These are phyloP conservation scores for Pollenia griseotomentosa DNA, from an alignment of 2,888 invertebrate species.

Conservation along the genomic window DNA sequence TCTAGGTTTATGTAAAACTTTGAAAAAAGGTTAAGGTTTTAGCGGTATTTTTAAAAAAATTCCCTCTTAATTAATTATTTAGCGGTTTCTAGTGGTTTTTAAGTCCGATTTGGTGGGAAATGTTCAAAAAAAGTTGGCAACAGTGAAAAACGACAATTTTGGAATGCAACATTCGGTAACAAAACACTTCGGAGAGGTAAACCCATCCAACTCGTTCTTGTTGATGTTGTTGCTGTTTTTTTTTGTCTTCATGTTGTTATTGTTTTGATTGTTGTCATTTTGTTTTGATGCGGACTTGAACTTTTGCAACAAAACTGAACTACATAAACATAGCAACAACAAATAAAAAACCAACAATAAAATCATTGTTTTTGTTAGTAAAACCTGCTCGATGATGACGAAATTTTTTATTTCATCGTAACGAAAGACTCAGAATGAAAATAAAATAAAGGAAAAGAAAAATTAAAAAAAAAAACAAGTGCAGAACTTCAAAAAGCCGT, in stretches of 20 bases:
- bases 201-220: neutral
- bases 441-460: slow-evolving; percentile 17
- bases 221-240: neutral
- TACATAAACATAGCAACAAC: slow-evolving; percentile 15
- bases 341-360: neutral
- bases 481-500: slow-evolving; percentile 64
- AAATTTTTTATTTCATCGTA: slow-evolving; percentile 14
- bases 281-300: slow-evolving; percentile 73
- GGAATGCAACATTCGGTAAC: slow-evolving; percentile 65
- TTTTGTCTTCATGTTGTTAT: neutral
- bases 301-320: slow-evolving; percentile 68
- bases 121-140: neutral
- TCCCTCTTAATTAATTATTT: too few species aligned
- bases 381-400: slow-evolving; percentile 35
- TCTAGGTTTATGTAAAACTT: too few species aligned
- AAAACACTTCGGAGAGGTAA: slow-evolving; percentile 47
- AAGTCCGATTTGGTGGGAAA: too few species aligned
- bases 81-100: too few species aligned
- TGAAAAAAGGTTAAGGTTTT: too few species aligned
- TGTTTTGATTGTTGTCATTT: slow-evolving; percentile 46
- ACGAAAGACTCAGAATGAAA: slow-evolving; percentile 1
- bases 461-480: slow-evolving; percentile 28
- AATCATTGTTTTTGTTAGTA: slow-evolving; percentile 33
- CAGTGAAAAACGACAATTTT: slow-evolving; percentile 38
- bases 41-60: too few species aligned